Evolutionary conservation across 2,888 invertebrate genomes (phyloP).

Genomic region (Ormyrus labotus): DNA sequence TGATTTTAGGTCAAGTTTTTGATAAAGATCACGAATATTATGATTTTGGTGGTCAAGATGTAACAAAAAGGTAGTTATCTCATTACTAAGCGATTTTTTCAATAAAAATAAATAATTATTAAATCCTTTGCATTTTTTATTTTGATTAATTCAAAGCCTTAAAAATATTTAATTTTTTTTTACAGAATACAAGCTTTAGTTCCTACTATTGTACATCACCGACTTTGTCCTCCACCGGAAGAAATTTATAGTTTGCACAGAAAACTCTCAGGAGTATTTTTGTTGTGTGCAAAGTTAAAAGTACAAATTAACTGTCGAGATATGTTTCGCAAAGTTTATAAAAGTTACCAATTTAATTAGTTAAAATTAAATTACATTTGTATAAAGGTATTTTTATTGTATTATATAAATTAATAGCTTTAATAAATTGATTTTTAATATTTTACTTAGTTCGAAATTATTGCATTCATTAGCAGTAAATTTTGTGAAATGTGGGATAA

Average conservation of each 20-base stretch:
- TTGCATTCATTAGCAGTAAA: too few relatives aligned
- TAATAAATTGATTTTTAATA: slow-evolving; percentile 47
- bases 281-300: slow-evolving; percentile 91
- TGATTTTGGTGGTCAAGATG: slow-evolving; percentile 91
- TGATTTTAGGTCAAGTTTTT: slow-evolving; percentile 98
- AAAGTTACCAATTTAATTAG: slow-evolving; percentile 79
- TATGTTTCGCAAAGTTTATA: slow-evolving; percentile 89
- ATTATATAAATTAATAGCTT: slow-evolving; percentile 38
- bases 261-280: slow-evolving; percentile 96
- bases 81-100: too few relatives aligned
- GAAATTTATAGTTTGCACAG: slow-evolving; percentile 98
- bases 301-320: slow-evolving; percentile 88
- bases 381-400: slow-evolving; percentile 25
- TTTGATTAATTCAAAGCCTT: neutral
- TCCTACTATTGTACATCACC: slow-evolving; percentile 94
- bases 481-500: too few relatives aligned
- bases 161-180: slow-evolving; percentile 33
- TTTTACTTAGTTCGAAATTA: slow-evolving; percentile 15
- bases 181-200: slow-evolving; percentile 86
- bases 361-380: neutral
- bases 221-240: slow-evolving; percentile 97
- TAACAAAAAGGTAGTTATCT: slow-evolving; percentile 68
- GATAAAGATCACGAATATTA: slow-evolving; percentile 84
- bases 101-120: too few relatives aligned
- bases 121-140: neutral